Conservation (phyloP, 2,888 invertebrate species). For the Hedya salicella region DNA sequence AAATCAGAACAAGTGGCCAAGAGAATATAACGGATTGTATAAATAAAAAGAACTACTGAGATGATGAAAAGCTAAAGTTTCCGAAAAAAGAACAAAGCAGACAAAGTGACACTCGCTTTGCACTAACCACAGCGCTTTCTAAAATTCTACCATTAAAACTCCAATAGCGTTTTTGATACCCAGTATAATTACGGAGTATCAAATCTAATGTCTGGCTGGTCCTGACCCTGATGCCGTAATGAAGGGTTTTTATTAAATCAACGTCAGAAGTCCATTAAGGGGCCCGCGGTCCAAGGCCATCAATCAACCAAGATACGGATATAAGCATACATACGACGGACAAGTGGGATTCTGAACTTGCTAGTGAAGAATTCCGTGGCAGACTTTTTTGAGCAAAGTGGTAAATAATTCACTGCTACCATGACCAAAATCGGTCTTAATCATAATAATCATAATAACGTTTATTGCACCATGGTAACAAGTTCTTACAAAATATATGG, state of each 20-base stretch:
- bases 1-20: background rate
- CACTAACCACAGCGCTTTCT: constrained; percentile 42
- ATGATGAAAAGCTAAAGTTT: background rate
- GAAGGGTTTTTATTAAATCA: constrained; percentile 84
- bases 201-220: constrained; percentile 44
- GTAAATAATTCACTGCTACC: background rate
- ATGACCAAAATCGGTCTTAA: no score
- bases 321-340: constrained; percentile 51
- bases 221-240: constrained; percentile 71
- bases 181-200: constrained; percentile 57
- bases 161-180: constrained; percentile 9
- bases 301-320: constrained; percentile 75
- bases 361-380: constrained; percentile 33
- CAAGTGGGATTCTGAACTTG: constrained; percentile 30
- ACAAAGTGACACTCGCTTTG: constrained; percentile 3
- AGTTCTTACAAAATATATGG: no score
- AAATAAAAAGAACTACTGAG: no score
- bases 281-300: constrained; percentile 66
- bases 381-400: background rate
- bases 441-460: no score
- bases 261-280: constrained; percentile 81
- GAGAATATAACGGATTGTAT: no score
- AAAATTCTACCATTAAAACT: constrained; percentile 13
- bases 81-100: background rate
- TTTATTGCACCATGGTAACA: no score